Base-by-base conservation (phyloP, 2,888 invertebrate genomes). In the Epistrophe grossulariae region DNA sequence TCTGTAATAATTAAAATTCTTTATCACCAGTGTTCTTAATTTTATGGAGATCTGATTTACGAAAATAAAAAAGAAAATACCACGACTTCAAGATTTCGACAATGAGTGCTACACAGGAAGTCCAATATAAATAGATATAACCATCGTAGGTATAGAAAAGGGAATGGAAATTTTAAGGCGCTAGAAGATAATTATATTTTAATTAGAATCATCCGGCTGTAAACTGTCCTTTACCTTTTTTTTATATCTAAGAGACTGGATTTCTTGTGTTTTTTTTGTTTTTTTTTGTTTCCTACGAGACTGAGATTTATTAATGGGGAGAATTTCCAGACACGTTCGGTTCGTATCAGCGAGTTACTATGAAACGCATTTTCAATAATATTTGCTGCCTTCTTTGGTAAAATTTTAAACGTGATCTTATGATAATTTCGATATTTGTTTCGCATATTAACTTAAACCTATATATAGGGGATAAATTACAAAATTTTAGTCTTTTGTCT, bases 181-280 rank as follows among this genome's bases (percentile, higher is more conserved):
- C 84, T 84, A 79, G 84, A 84, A 84, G 84, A 93, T 92, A 92
- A 92, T 92, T 92, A 92, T 93, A 92, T 92, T 93, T 92, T 92
- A 92, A 92, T 92, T 92, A 92, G 92, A 92, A 93, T 92, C 92
- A 92, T 92, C 93, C 92, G 92, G 92, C 92, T 92, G 92, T 93
- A 92, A 92, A 92, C 92, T 92, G 92, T 92, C 92, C 92, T 90
- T 91, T 92, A 92, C 91, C 91, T 89, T 90, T 89, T 88, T 87
- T 77, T 82, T 90, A 40, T 50, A 50, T 11, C 50, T 15, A n/a
- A 28, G 17, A 60, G 66, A 31, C 19, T 9, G 81, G 68, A n/a
- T 40, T 57, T 73, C 52, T 79, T 74, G 11, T 9, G 17, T 15
- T 68, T 43, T 68, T 43, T 40, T 62, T 62, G 15, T 62, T 40